Percentiles rank a stretch among this genome's conserved stretches.
These are phyloP conservation scores for Mactra quadrangularis DNA, from an alignment of 1,140 invertebrate genomes.

Conservation along the genomic window DNA sequence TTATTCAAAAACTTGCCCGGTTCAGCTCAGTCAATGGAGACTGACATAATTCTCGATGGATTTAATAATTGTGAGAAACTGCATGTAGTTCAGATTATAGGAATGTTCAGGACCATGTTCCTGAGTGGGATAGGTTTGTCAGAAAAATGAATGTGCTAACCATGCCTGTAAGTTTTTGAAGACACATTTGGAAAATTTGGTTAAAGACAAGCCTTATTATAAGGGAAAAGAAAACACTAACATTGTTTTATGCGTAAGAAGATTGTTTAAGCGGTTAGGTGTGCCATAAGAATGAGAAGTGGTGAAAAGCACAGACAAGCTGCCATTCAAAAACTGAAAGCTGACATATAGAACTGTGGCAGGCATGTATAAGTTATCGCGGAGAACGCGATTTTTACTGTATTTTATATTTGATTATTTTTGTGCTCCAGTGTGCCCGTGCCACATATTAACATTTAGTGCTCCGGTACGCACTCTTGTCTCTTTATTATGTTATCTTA, in stretches of 20 bases:
- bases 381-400: too few relatives aligned
- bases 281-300: constrained; percentile 51
- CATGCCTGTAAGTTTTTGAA: constrained; percentile 80
- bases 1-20: constrained; percentile 76
- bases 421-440: too few relatives aligned
- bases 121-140: constrained; percentile 52
- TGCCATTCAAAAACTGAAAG: constrained; percentile 5
- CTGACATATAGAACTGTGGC: constrained; percentile 25
- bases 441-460: constrained; percentile 71
- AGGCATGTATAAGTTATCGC: constrained; percentile 65
- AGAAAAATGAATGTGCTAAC: constrained; percentile 81
- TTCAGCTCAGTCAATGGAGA: constrained; percentile 83
- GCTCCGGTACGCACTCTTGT: too few relatives aligned
- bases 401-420: too few relatives aligned
- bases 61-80: constrained; percentile 83
- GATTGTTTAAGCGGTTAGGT: constrained; percentile 20
- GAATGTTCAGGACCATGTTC: neutral
- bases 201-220: constrained; percentile 40
- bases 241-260: neutral
- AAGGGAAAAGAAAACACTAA: constrained; percentile 55
- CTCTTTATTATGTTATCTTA: too few relatives aligned
- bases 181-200: constrained; percentile 66
- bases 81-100: constrained; percentile 83
- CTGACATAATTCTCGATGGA: constrained; percentile 81
- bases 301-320: neutral